A percentile compares a stretch with the other conserved stretches of the same genome.
These are phyloP conservation scores for Hipposideros larvatus DNA, from an alignment of 2,797 vertebrate species.

Conservation along the genomic window DNA sequence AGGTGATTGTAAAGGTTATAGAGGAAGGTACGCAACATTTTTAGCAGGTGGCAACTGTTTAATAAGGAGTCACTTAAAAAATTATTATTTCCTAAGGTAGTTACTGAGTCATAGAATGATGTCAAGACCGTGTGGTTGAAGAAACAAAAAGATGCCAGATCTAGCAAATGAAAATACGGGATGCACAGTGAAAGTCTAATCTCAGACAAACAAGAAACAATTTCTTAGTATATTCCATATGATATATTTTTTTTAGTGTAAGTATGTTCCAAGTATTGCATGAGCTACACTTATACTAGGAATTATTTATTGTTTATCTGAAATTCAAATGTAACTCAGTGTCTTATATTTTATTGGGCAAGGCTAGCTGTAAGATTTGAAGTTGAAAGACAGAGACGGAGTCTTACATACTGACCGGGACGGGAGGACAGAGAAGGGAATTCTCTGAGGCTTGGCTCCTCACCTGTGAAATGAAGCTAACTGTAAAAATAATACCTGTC, in stretches of 20 bases:
- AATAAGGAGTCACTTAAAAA: background rate
- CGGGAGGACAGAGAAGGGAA: rapidly evolving
- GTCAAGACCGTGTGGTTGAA: background rate
- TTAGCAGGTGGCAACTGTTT: background rate
- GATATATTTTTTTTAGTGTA: background rate
- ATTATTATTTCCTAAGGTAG: background rate
- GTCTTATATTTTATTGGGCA: background rate
- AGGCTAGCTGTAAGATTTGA: background rate
- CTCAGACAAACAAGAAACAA: background rate
- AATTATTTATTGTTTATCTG: background rate
- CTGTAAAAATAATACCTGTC: background rate
- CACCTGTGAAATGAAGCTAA: background rate
- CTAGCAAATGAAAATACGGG: background rate
- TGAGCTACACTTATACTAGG: background rate
- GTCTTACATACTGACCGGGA: background rate
- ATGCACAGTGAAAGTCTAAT: background rate
- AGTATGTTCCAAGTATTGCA: background rate
- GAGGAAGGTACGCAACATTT: background rate
- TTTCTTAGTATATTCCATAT: background rate
- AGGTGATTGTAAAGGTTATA: no score
- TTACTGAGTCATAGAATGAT: background rate
- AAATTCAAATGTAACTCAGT: background rate
- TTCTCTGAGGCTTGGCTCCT: background rate
- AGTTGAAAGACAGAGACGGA: background rate
- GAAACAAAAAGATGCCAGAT: background rate